Conservation (phyloP, 2,113 vertebrate species). For the Eonycteris spelaea region DNA sequence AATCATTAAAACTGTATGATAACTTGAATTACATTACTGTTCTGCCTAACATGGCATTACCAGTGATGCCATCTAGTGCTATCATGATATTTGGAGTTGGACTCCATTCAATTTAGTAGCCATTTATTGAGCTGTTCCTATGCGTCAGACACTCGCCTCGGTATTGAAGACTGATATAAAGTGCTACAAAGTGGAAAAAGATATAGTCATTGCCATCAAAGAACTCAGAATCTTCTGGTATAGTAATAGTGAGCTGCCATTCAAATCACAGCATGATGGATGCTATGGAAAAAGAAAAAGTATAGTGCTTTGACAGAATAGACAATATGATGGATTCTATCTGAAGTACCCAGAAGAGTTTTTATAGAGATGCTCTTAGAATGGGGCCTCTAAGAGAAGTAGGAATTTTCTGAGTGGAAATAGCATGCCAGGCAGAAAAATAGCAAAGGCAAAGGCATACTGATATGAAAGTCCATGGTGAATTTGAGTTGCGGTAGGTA, state of each 20-base stretch:
- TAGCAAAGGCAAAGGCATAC: background rate
- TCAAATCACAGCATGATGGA: slow-evolving; percentile 29
- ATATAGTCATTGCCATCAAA: background rate
- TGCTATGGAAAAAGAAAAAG: background rate
- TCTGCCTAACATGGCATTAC: background rate
- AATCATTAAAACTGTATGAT: background rate
- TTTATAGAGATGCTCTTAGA: background rate
- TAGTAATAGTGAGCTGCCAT: slow-evolving; percentile 16
- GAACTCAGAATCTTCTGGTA: background rate
- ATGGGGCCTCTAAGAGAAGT: background rate
- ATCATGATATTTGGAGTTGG: background rate
- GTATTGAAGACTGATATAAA: background rate
- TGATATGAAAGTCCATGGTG: background rate
- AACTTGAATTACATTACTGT: background rate
- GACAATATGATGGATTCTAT: slow-evolving; percentile 3
- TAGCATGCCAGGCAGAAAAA: background rate
- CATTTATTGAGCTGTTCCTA: background rate
- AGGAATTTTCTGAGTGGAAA: background rate
- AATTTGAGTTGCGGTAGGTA: background rate
- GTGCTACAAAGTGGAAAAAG: background rate
- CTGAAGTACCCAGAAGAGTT: slow-evolving; percentile 7
- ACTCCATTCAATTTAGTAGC: background rate
- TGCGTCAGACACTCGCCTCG: background rate
- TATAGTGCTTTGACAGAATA: background rate
- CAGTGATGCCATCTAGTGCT: background rate